Conservation (phyloP, 2,113 vertebrate species). For the Heptranchias perlo region DNA sequence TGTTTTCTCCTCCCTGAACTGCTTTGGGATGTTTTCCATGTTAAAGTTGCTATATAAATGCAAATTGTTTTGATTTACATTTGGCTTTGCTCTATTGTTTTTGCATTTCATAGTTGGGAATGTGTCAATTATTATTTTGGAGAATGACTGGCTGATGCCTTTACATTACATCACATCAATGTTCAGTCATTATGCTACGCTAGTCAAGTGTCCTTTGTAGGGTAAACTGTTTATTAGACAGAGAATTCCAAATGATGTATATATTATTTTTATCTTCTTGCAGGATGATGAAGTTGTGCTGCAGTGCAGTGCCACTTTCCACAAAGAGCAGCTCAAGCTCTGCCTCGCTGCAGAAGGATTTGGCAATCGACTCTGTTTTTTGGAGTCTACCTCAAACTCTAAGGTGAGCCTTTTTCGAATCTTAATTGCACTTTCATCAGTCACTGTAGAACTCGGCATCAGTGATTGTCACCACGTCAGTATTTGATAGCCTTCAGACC, state of each 20-base stretch:
- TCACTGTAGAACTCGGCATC: not conserved
- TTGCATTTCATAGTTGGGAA: not conserved
- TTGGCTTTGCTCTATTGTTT: not conserved
- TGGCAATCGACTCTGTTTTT: conserved; percentile 91
- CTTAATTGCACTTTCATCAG: conserved; percentile 25
- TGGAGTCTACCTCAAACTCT: conserved; percentile 93
- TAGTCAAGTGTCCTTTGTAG: not conserved
- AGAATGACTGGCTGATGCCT: not conserved
- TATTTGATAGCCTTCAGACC: not conserved
- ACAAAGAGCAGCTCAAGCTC: conserved; percentile 90
- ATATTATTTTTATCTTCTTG: conserved; percentile 39
- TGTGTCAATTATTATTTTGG: not conserved
- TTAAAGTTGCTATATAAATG: not conserved
- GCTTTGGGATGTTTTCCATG: not conserved
- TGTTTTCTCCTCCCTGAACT: not conserved
- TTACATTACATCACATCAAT: not conserved
- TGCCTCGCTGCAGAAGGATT: conserved; percentile 94
- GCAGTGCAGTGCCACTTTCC: conserved; percentile 80
- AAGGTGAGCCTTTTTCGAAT: conserved; percentile 65
- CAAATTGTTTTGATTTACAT: not conserved
- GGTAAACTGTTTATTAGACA: not conserved
- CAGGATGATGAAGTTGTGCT: conserved; percentile 95
- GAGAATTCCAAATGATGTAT: conserved; percentile 3
- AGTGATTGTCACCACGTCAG: not conserved
- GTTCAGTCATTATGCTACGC: not conserved